These are phyloP conservation scores for Catalaphyllia jardinei DNA, from an alignment of 64 coral and sea anemone genomes.

Conservation along the genomic window DNA sequence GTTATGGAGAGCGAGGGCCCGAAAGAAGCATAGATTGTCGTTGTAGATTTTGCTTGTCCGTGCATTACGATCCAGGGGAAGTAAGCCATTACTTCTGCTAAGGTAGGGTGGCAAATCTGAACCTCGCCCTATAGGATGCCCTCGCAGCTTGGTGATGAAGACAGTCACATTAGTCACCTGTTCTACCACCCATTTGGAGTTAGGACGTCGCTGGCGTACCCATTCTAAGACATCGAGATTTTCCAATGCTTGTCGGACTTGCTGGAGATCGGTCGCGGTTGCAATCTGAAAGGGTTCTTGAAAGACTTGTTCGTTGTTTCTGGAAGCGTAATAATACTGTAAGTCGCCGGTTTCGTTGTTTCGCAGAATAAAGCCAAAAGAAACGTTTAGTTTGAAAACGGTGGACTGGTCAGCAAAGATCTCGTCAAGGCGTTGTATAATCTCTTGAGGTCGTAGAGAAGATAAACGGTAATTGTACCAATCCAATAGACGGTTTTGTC, in stretches of 20 bases:
- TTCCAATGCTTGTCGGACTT: neutral
- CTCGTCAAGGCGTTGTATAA: neutral
- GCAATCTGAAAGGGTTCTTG: constrained; percentile 20
- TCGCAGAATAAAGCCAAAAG: constrained; percentile 28
- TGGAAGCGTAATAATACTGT: constrained; percentile 20
- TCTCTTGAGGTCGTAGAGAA: neutral
- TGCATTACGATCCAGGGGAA: too few species aligned
- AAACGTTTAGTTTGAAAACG: constrained; percentile 35
- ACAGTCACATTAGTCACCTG: constrained; percentile 22
- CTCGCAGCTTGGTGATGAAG: constrained; percentile 24
- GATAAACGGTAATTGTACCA: neutral
- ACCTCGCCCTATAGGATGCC: constrained; percentile 13
- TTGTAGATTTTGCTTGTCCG: too few species aligned
- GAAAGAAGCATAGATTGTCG: too few species aligned
- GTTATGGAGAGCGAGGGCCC: too few species aligned
- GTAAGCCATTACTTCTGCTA: too few species aligned
- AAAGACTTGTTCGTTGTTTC: neutral
- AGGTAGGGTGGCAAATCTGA: too few species aligned
- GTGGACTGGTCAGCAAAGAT: constrained; percentile 30
- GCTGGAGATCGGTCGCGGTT: neutral
- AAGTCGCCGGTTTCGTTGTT: constrained; percentile 21
- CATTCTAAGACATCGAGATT: constrained; percentile 33
- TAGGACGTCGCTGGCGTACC: constrained; percentile 42
- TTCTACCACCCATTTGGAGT: constrained; percentile 44
- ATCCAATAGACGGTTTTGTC: neutral